phyloP scores from a whole-genome alignment of 2,888 invertebrate species.

The Ichneumoninae sp. region DNA sequence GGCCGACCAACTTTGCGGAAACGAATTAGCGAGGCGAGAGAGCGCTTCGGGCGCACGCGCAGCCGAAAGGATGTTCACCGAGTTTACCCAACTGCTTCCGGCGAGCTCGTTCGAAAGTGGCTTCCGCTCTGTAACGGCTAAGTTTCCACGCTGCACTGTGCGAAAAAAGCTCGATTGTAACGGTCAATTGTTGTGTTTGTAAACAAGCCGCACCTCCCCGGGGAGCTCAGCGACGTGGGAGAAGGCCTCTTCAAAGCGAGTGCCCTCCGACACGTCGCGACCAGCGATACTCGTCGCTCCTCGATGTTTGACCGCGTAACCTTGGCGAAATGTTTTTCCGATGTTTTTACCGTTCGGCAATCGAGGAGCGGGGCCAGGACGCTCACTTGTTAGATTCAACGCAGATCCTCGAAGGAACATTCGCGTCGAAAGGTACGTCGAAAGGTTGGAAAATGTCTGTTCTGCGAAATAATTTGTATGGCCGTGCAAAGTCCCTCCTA shows the following conservation, averaged over 20 bases:
- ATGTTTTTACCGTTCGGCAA: slow-evolving; percentile 2
- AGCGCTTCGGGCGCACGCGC: neutral
- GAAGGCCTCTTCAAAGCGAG: neutral
- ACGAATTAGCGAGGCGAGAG: neutral
- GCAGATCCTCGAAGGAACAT: neutral
- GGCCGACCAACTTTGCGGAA: slow-evolving; percentile 24
- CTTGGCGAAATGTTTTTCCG: slow-evolving; percentile 29
- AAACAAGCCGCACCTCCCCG: neutral
- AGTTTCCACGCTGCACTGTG: neutral
- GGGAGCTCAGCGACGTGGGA: neutral
- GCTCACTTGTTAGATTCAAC: slow-evolving; percentile 11
- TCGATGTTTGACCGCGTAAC: slow-evolving; percentile 13
- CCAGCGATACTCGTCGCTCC: neutral
- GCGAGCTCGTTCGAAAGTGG: slow-evolving; percentile 1
- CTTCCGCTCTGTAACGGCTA: neutral
- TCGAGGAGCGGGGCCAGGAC: slow-evolving; percentile 8
- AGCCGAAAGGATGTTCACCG: slow-evolving; percentile 15
- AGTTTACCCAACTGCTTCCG: slow-evolving; percentile 18
- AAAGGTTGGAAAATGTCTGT: slow-evolving; percentile 27
- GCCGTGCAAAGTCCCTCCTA: neutral
- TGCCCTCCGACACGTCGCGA: neutral
- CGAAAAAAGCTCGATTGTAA: neutral
- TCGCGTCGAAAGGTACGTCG: neutral
- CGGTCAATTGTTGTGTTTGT: neutral
- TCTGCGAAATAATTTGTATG: slow-evolving; percentile 1